Percentiles rank a stretch among this genome's conserved stretches.
Conservation (phyloP, 2,797 vertebrate species). For the Cacajao melanocephalus region DNA sequence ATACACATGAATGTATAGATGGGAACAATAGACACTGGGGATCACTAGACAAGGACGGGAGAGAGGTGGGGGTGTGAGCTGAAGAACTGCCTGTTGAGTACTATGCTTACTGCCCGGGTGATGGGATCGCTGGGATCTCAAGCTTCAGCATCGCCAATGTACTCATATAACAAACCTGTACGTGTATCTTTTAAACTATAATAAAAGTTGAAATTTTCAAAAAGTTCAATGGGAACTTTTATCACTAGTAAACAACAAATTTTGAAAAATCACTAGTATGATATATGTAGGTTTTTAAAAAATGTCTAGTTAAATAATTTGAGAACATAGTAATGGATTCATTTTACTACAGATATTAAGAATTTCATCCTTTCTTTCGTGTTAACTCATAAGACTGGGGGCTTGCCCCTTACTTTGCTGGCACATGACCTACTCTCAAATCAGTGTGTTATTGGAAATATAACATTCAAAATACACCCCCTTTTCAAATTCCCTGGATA, state of each 20-base stretch:
- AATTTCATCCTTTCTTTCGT: not conserved
- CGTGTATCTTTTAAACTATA: not conserved
- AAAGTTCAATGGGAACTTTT: not conserved
- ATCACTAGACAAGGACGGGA: not conserved
- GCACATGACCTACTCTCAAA: not conserved
- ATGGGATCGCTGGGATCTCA: not conserved
- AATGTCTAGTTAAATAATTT: not conserved
- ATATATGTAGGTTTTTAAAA: not conserved
- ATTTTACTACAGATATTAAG: not conserved
- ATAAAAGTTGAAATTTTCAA: not conserved
- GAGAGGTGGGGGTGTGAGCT: not conserved
- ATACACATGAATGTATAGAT: not conserved
- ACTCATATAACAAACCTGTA: not conserved
- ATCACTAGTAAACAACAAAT: not conserved
- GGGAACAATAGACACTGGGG: not conserved
- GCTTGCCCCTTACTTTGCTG: not conserved
- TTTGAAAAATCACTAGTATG: not conserved
- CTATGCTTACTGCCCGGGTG: not conserved
- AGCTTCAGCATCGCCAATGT: not conserved
- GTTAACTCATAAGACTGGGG: not conserved
- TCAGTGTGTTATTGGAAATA: not conserved
- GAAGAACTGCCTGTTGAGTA: not conserved
- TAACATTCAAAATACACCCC: not conserved
- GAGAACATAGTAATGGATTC: not conserved
- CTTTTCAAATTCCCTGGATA: not conserved